Evolutionary conservation across 2,888 invertebrate genomes (phyloP).

Genomic region (Hydropsyche betteni): DNA sequence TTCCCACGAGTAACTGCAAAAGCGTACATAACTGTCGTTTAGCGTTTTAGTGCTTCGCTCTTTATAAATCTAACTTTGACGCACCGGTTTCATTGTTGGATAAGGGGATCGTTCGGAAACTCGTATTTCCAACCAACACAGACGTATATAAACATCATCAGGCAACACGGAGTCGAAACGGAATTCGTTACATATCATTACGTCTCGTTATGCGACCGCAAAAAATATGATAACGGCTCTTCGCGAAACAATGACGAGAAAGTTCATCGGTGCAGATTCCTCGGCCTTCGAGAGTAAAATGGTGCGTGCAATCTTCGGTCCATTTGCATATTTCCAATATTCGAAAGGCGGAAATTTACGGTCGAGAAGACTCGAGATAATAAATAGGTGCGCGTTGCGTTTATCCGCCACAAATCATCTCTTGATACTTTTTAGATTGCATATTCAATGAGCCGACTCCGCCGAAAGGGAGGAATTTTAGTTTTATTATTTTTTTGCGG

Average conservation of each 20-base stretch:
- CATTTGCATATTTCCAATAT: background rate
- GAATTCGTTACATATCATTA: constrained; percentile 27
- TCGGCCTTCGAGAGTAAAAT: no score
- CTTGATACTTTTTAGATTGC: constrained; percentile 4
- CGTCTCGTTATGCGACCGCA: background rate
- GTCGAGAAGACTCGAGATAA: constrained; percentile 1
- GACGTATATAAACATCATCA: no score
- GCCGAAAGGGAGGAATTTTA: background rate
- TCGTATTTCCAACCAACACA: background rate
- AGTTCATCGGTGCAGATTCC: background rate
- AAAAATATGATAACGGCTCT: background rate
- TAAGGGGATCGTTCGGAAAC: constrained; percentile 14
- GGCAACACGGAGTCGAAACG: background rate
- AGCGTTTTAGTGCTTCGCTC: constrained; percentile 2
- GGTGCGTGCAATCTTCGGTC: background rate
- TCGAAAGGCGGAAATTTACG: constrained; percentile 1
- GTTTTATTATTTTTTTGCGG: background rate
- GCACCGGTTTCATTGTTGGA: constrained; percentile 2
- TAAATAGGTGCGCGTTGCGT: constrained; percentile 12
- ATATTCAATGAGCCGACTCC: constrained; percentile 27
- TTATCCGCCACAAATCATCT: constrained; percentile 16
- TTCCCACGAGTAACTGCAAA: constrained; percentile 23
- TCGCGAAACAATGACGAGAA: background rate
- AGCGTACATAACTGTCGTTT: constrained; percentile 17
- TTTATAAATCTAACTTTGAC: constrained; percentile 1